phyloP scores from a whole-genome alignment of 1,140 invertebrate genomes.

The Atta texana region DNA sequence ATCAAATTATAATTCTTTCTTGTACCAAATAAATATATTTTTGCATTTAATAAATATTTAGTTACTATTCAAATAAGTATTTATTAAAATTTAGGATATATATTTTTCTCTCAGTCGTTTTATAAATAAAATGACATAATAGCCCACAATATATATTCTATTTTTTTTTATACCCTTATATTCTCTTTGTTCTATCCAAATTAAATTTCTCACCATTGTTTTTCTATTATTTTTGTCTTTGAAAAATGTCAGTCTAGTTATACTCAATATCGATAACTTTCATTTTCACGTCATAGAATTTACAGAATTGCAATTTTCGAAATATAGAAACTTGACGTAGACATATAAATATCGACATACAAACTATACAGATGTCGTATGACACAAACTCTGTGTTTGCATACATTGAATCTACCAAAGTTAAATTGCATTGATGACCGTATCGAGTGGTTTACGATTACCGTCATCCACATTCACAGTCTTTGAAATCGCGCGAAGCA shows the following conservation, averaged over 20 bases:
- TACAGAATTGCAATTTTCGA: not conserved
- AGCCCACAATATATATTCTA: not conserved
- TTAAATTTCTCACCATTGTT: not conserved
- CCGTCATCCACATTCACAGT: slow-evolving; percentile 51
- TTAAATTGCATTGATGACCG: slow-evolving; percentile 14
- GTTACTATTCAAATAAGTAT: no score
- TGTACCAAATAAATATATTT: no score
- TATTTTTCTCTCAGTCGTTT: no score
- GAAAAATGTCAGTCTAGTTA: no score
- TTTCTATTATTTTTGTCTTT: not conserved
- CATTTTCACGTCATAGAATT: not conserved
- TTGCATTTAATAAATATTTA: no score
- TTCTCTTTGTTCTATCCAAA: not conserved
- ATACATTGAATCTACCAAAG: slow-evolving; percentile 4
- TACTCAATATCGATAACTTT: not conserved
- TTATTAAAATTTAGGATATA: no score
- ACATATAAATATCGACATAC: not conserved
- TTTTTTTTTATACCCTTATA: not conserved
- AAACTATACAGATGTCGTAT: not conserved
- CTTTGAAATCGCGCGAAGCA: slow-evolving; percentile 45
- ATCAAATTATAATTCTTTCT: no score
- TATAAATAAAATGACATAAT: no score
- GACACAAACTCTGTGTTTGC: not conserved
- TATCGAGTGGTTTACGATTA: slow-evolving; percentile 34
- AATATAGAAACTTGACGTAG: not conserved